Conservation (phyloP, 2,888 invertebrate species). For the Spicauda simplicius region DNA sequence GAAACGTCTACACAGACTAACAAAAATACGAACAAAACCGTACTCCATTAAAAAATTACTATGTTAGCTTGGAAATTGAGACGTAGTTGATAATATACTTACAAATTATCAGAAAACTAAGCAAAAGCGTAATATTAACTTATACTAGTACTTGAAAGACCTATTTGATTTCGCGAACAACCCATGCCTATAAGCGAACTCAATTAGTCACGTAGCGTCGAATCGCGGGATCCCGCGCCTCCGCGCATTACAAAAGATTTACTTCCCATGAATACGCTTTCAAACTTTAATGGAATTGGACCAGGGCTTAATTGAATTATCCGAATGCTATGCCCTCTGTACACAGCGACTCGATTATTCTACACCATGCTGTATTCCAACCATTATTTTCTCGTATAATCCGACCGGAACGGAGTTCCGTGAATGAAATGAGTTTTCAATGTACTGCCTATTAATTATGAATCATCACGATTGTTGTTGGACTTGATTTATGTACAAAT, state of each 20-base stretch:
- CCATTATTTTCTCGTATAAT: constrained; percentile 11
- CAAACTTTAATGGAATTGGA: constrained; percentile 49
- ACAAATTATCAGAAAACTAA: too few species aligned
- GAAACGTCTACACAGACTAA: too few species aligned
- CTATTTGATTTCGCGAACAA: neutral
- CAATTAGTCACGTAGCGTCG: constrained; percentile 45
- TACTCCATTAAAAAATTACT: too few species aligned
- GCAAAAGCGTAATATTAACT: neutral
- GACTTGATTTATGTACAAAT: neutral
- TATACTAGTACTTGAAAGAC: neutral
- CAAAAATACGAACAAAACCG: too few species aligned
- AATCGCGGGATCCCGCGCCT: constrained; percentile 35
- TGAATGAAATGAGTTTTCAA: neutral
- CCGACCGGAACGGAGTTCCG: neutral
- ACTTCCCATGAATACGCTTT: constrained; percentile 48
- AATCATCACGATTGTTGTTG: neutral
- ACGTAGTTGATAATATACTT: too few species aligned
- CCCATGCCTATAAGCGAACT: constrained; percentile 26
- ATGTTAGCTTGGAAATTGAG: too few species aligned
- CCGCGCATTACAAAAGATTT: constrained; percentile 49
- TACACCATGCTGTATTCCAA: constrained; percentile 25
- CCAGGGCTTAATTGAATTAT: constrained; percentile 45
- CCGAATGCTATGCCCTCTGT: constrained; percentile 35
- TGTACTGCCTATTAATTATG: neutral
- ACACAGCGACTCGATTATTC: constrained; percentile 33